Evolutionary conservation across 1,140 invertebrate species (phyloP), one percentile per base, ranked within the genome.

Genomic region (Helicoverpa armigera): DNA sequence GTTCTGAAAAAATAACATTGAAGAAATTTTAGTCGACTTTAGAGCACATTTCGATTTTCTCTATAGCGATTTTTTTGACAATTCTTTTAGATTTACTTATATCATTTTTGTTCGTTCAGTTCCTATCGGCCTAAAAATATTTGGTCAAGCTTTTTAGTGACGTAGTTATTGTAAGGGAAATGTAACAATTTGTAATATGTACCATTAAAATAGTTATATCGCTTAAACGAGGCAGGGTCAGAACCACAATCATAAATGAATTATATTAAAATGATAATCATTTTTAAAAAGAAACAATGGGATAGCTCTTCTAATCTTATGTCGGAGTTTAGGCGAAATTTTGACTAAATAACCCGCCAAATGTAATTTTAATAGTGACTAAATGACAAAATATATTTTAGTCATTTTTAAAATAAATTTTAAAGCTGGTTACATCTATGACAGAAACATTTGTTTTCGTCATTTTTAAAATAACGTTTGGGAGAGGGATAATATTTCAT

Each of bases 201-300:
- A 92, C 87, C 88, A 88, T 86, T 87, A 87, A 84, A 86, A 87
- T 89, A 90, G 84, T 87, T 90, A 88, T 90, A 92, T 94, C 87
- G 92, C 92, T 94, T 94, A 89, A 94, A 92, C 90, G 92, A 93
- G 89, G 91, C 93, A 94, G 93, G 93, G 93, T 94, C 90, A 88
- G 82, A 90, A 93, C 90, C 89, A 92, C 88, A 89, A 92, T 91
- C 88, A 88, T 87, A 89, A 92, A 88, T 85, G 80, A 87, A 85
- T 89, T 88, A 87, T 86, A 81, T 81, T 88, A 86, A 83, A 83
- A 85, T 84, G 79, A 82, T 85, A 80, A 85, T 85, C 79, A 82
- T 87, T 87, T 87, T 86, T 85, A 83, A 82, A 86, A 82, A 84
- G 31, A 84, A 82, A 81, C 75, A 81, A 85, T 85, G 89, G 81